Evolutionary conservation across 2,113 vertebrate species (phyloP), one percentile per base, ranked within the genome.

Genomic region (Nasalis larvatus): DNA sequence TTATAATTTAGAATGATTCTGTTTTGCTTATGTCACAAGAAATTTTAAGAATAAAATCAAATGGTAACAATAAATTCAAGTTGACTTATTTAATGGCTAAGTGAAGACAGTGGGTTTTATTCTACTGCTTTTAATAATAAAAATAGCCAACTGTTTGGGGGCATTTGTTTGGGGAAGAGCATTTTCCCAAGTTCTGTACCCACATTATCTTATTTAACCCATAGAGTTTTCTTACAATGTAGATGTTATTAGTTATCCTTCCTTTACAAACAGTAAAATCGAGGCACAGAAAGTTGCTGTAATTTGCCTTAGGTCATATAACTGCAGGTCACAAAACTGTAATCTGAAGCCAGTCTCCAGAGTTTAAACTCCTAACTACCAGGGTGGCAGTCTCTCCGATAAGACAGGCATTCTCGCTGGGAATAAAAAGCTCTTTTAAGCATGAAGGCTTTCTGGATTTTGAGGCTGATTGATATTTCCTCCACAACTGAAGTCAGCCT

Each of bases 11-110:
- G 42, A 82, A 81, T 52, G 20, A 49, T 10, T 77, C 2, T 32
- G 1, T 52, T 73, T 95, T 60, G 0, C 11, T 95, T 14, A 73
- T 52, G 32, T 84, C 88, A 77, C 54, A 85, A 7, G n/a, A 56
- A 86, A 89, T 40, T 12, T 95, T 80, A 94, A 85, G 25, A 84
- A 77, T 82, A 82, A 92, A 87, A 25, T 84, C 71, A 94, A 94
- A 82, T 82, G 35, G 0, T 83, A 85, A 82, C 37, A 74, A 82
- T 73, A 60, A 91, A 74, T 77, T 71, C 58, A 78, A 54, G 8
- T 71, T 92, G n/a, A 81, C 74, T 93, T 89, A 80, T 76, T 86
- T 71, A 89, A 52, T 74, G 60, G 42, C 42, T 69, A 76, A 96
- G 78, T 56, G 18, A 86, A 97, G 40, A 71, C n/a, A 89, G 32